phyloP scores from a whole-genome alignment of 2,888 invertebrate genomes.

The Drosophila multiciliata region DNA sequence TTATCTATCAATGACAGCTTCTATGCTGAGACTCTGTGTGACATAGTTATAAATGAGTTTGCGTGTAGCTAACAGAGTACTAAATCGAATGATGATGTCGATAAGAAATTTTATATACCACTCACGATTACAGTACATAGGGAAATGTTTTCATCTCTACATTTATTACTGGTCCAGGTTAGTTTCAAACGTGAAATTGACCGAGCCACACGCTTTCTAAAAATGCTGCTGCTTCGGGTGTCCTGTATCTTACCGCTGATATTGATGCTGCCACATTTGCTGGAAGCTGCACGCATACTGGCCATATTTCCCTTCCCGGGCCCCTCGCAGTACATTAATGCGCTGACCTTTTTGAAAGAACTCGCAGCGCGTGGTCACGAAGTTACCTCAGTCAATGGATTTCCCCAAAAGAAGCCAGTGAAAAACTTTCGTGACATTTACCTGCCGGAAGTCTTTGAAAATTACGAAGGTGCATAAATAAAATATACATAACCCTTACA shows the following conservation, averaged over 20 bases:
- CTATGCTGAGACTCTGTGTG: not conserved
- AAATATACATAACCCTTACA: not conserved
- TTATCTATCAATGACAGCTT: not conserved
- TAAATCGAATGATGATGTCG: slow-evolving; percentile 18
- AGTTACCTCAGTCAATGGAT: slow-evolving; percentile 81
- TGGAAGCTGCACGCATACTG: slow-evolving; percentile 67
- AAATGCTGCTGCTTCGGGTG: slow-evolving; percentile 45
- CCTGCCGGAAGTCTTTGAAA: slow-evolving; percentile 51
- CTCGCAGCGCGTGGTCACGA: slow-evolving; percentile 83
- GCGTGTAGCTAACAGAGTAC: not conserved
- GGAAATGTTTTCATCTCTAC: not conserved
- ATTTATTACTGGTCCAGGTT: not conserved
- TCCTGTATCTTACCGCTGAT: slow-evolving; percentile 15
- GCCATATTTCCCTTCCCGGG: slow-evolving; percentile 77
- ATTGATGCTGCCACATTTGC: slow-evolving; percentile 18
- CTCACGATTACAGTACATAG: no score
- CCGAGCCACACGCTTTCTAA: not conserved
- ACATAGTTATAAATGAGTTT: not conserved
- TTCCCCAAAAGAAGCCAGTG: slow-evolving; percentile 75
- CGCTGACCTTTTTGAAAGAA: slow-evolving; percentile 72
- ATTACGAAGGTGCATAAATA: slow-evolving; percentile 49
- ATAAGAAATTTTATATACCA: not conserved
- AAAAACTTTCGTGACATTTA: slow-evolving; percentile 78
- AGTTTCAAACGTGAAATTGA: slow-evolving; percentile 38
- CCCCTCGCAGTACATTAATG: slow-evolving; percentile 82